phyloP scores from a whole-genome alignment of 1,140 invertebrate species.

The Lanistes nyassanus region DNA sequence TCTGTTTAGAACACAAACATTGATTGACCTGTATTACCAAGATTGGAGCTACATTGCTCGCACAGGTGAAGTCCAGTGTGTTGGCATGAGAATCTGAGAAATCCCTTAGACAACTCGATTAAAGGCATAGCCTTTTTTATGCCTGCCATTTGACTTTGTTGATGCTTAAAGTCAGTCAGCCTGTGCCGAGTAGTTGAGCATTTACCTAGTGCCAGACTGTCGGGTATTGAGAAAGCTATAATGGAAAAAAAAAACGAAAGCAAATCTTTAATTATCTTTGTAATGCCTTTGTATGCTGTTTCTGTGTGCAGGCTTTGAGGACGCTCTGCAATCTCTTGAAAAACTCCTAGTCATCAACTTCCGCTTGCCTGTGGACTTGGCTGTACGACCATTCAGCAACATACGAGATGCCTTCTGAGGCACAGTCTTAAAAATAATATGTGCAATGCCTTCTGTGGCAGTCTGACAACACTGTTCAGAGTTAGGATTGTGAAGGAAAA shows the following conservation, averaged over 20 bases:
- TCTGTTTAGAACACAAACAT: slow-evolving; percentile 86
- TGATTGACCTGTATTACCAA: slow-evolving; percentile 91
- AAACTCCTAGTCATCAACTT: slow-evolving; percentile 87
- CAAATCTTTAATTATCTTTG: not conserved
- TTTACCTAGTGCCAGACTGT: no score
- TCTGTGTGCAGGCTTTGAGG: slow-evolving; percentile 86
- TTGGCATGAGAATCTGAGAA: no score
- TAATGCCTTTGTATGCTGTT: slow-evolving; percentile 36
- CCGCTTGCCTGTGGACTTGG: slow-evolving; percentile 93
- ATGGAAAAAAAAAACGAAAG: not conserved
- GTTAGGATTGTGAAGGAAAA: not conserved
- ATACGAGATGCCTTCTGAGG: slow-evolving; percentile 93
- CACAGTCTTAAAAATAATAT: not conserved
- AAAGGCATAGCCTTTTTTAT: no score
- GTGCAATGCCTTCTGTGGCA: not conserved
- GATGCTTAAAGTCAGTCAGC: no score
- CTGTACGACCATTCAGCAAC: slow-evolving; percentile 92
- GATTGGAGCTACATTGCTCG: slow-evolving; percentile 95
- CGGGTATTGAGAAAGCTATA: not conserved
- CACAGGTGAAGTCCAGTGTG: slow-evolving; percentile 75
- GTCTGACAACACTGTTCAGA: not conserved
- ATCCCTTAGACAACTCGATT: no score
- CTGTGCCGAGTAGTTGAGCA: no score
- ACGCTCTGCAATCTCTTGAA: slow-evolving; percentile 90
- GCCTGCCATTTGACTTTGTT: no score